These are phyloP conservation scores for Sceloporus tristichus DNA, from an alignment of 2,113 vertebrate species.

Conservation along the genomic window DNA sequence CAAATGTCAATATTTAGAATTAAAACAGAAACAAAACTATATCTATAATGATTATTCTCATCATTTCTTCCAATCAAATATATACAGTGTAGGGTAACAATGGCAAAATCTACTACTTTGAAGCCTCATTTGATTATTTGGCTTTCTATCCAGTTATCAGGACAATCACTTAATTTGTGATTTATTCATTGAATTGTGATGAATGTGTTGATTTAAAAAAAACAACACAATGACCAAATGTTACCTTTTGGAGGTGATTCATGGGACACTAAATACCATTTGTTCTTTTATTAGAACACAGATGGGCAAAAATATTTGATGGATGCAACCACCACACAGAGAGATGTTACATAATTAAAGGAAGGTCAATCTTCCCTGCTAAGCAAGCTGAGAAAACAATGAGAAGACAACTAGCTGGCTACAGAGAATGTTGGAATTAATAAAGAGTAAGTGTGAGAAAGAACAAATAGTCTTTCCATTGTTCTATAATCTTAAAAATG, in stretches of 20 bases:
- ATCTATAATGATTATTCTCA: not conserved
- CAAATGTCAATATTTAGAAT: not conserved
- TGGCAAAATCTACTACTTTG: not conserved
- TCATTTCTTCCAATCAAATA: not conserved
- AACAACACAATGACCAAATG: not conserved
- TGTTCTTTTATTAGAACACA: constrained; percentile 39
- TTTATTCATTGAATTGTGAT: not conserved
- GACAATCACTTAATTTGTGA: not conserved
- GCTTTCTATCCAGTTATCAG: not conserved
- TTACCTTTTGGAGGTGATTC: constrained; percentile 20
- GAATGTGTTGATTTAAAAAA: not conserved
- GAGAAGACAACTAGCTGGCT: constrained; percentile 2
- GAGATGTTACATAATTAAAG: constrained; percentile 9
- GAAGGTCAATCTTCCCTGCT: constrained; percentile 35
- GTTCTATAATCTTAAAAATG: not conserved
- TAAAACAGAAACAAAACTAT: not conserved
- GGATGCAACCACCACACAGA: constrained; percentile 26
- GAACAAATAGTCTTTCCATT: not conserved
- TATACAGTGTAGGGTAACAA: not conserved
- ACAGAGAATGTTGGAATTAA: not conserved
- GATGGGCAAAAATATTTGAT: constrained; percentile 30
- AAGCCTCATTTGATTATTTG: not conserved
- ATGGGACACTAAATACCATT: constrained; percentile 27
- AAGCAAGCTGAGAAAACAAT: constrained; percentile 61
- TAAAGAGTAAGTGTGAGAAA: not conserved